Evolutionary conservation across 2,888 invertebrate genomes (phyloP).

Genomic region (Arctia plantaginis): DNA sequence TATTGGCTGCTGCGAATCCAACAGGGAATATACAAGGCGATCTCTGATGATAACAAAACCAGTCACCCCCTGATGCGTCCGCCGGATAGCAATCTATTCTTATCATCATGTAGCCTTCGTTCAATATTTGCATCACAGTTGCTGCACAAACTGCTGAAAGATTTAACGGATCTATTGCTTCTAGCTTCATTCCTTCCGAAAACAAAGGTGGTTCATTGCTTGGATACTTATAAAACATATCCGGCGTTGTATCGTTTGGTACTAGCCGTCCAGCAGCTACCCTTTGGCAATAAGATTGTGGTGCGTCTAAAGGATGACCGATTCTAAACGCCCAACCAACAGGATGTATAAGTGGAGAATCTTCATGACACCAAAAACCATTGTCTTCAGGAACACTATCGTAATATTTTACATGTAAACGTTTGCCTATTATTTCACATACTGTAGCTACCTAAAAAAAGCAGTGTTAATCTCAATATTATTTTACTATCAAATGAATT

Average conservation of each 20-base stretch:
- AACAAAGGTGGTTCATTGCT: conserved; percentile 87
- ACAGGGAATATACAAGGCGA: conserved; percentile 98
- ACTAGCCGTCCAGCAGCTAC: conserved; percentile 90
- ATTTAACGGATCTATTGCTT: conserved; percentile 98
- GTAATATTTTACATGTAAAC: conserved; percentile 96
- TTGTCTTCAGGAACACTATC: conserved; percentile 92
- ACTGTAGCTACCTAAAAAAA: conserved; percentile 91
- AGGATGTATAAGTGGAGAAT: conserved; percentile 97
- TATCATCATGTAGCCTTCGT: conserved; percentile 98
- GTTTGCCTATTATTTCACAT: conserved; percentile 95
- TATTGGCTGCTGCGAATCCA: conserved; percentile 95
- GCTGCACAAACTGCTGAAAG: conserved; percentile 97
- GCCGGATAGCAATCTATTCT: conserved; percentile 97
- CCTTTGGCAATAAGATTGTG: conserved; percentile 91
- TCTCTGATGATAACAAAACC: conserved; percentile 98
- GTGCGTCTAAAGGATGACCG: conserved; percentile 95
- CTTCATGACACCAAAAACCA: conserved; percentile 99
- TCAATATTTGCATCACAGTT: conserved; percentile 96
- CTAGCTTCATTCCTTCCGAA: conserved; percentile 96
- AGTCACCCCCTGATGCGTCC: conserved; percentile 94
- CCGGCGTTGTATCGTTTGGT: conserved; percentile 92
- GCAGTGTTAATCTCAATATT: background rate
- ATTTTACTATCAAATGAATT: background rate
- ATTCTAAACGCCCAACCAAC: conserved; percentile 98
- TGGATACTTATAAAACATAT: conserved; percentile 90